A percentile compares a stretch with the other conserved stretches of the same genome.
These are phyloP conservation scores for Tamandua tetradactyla DNA, from an alignment of 2,797 vertebrate genomes.

Conservation along the genomic window DNA sequence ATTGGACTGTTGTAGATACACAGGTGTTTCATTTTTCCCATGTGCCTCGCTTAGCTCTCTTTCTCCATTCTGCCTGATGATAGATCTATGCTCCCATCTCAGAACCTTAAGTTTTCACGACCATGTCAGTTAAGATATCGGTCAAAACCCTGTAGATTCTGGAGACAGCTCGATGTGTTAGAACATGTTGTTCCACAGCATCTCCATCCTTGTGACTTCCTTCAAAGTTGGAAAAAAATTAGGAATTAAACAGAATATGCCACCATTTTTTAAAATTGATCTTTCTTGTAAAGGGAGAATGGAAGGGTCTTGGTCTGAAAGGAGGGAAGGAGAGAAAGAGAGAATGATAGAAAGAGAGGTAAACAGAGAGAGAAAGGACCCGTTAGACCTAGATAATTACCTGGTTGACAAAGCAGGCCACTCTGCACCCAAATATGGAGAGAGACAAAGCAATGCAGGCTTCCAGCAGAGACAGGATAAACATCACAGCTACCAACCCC, in stretches of 20 bases:
- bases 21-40: no score
- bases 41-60: neutral
- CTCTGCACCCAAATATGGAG: neutral
- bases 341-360: neutral
- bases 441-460: neutral
- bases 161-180: no score
- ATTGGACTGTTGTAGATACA: no score
- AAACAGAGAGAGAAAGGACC: neutral
- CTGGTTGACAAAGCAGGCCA: neutral
- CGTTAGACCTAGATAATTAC: neutral
- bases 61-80: neutral
- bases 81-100: no score
- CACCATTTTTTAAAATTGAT: no score
- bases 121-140: no score
- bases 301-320: neutral
- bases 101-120: no score
- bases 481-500: neutral
- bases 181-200: neutral
- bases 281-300: neutral
- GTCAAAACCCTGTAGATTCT: no score
- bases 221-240: neutral
- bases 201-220: neutral
- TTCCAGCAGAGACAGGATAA: neutral
- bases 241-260: no score
- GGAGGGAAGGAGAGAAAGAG: neutral